Conservation (phyloP, 2,888 invertebrate species). For the Hemistola chrysoprasaria region DNA sequence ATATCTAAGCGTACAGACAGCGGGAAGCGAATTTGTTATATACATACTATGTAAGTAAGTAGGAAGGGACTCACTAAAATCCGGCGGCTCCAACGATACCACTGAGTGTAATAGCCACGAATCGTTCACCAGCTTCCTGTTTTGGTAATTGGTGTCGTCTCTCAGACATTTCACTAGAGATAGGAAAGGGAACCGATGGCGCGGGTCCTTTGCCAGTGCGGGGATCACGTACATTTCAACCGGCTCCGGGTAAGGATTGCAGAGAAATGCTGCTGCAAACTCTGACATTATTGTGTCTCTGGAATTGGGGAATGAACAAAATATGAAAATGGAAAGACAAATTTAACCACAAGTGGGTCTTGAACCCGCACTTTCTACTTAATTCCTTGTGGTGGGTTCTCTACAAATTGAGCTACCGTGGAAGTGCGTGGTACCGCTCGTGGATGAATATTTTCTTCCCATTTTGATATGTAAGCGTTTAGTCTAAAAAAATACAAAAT, state of each 20-base stretch:
- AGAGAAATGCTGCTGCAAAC: slow-evolving; percentile 86
- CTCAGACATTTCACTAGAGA: slow-evolving; percentile 68
- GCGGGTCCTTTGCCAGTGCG: slow-evolving; percentile 76
- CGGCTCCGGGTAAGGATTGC: slow-evolving; percentile 85
- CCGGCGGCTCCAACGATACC: slow-evolving; percentile 84
- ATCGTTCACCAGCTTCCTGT: slow-evolving; percentile 76
- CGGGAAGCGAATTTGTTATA: too few species aligned
- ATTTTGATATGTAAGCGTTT: too few species aligned
- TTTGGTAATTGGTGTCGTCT: slow-evolving; percentile 60
- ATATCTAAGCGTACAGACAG: too few species aligned
- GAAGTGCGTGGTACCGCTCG: too few species aligned
- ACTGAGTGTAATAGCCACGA: slow-evolving; percentile 87
- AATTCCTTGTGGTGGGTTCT: too few species aligned
- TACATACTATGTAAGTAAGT: too few species aligned
- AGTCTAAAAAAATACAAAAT: too few species aligned
- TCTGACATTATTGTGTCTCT: slow-evolving; percentile 71
- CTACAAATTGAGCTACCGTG: too few species aligned
- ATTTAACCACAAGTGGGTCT: neutral
- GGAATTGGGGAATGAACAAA: slow-evolving; percentile 10
- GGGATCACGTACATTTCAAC: slow-evolving; percentile 88
- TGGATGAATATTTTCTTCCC: too few species aligned
- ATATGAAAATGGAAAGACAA: too few species aligned
- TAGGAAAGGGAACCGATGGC: slow-evolving; percentile 76
- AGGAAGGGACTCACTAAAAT: slow-evolving; percentile 86
- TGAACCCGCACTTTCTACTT: neutral